These are phyloP conservation scores for Acipenser oxyrinchus DNA, from an alignment of 2,797 vertebrate species.

Conservation along the genomic window DNA sequence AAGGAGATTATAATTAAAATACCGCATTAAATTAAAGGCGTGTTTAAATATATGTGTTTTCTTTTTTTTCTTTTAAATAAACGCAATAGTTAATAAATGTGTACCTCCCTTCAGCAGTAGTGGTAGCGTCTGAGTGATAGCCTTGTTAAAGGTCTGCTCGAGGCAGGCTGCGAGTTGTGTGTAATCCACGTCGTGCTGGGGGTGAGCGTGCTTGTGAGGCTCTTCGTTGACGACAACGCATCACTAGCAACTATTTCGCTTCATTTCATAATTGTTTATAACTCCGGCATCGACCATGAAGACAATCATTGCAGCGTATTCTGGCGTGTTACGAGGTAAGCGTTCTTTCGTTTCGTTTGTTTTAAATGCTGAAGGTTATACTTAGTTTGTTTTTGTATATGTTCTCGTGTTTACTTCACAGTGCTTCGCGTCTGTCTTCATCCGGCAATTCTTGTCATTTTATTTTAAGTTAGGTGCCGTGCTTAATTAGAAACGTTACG, in stretches of 20 bases:
- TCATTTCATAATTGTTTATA: constrained; percentile 5
- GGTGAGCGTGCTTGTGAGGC: constrained; percentile 34
- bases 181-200: not conserved
- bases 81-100: not conserved
- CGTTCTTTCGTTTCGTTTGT: not conserved
- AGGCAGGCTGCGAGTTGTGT: not conserved
- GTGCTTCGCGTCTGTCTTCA: constrained; percentile 7
- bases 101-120: not conserved
- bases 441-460: constrained; percentile 2
- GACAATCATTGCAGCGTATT: constrained; percentile 89
- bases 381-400: not conserved
- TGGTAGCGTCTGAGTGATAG: not conserved
- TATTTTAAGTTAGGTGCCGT: not conserved
- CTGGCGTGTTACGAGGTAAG: constrained; percentile 79
- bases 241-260: constrained; percentile 12
- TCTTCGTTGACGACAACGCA: constrained; percentile 20
- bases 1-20: too few species aligned
- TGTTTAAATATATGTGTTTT: too few species aligned
- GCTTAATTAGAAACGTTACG: too few species aligned
- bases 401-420: not conserved
- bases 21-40: too few species aligned
- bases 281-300: constrained; percentile 61
- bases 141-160: not conserved
- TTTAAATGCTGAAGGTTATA: not conserved
- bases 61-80: too few species aligned